Conservation (phyloP, 2,888 invertebrate species). For the Apamea anceps region DNA sequence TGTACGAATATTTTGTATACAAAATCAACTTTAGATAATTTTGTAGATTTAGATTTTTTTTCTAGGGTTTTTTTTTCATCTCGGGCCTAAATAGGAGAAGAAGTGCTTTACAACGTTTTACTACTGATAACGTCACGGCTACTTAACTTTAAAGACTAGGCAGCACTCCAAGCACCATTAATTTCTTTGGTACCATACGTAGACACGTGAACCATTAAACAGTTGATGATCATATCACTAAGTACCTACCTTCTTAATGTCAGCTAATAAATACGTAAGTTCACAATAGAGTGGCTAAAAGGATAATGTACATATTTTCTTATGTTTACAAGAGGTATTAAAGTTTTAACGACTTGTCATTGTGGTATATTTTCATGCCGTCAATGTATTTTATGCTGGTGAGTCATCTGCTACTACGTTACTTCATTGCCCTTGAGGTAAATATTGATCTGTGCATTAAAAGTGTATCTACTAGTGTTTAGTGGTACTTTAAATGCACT, state of each 20-base stretch:
- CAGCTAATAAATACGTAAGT: neutral
- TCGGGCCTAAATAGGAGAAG: no score
- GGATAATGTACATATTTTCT: constrained; percentile 11
- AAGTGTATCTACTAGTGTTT: constrained; percentile 2
- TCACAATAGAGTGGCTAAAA: constrained; percentile 3
- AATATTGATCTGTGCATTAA: constrained; percentile 42
- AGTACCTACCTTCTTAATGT: neutral
- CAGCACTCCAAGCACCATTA: constrained; percentile 13
- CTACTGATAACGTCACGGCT: constrained; percentile 1
- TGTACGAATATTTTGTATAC: no score
- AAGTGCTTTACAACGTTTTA: neutral
- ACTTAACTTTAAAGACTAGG: constrained; percentile 29
- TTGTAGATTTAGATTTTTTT: no score
- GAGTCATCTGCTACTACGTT: constrained; percentile 21
- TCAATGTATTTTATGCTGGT: constrained; percentile 21
- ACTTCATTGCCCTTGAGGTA: neutral
- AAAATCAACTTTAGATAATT: no score
- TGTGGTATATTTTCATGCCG: constrained; percentile 36
- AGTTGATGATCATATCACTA: constrained; percentile 1
- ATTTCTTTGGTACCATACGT: constrained; percentile 30
- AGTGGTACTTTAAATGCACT: constrained; percentile 20
- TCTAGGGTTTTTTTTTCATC: no score
- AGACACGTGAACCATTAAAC: constrained; percentile 21
- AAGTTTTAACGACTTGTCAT: constrained; percentile 40
- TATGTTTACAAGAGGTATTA: constrained; percentile 40